phyloP scores from a whole-genome alignment of 2,113 vertebrate species.

The Ptilorrhoa leucosticta region DNA sequence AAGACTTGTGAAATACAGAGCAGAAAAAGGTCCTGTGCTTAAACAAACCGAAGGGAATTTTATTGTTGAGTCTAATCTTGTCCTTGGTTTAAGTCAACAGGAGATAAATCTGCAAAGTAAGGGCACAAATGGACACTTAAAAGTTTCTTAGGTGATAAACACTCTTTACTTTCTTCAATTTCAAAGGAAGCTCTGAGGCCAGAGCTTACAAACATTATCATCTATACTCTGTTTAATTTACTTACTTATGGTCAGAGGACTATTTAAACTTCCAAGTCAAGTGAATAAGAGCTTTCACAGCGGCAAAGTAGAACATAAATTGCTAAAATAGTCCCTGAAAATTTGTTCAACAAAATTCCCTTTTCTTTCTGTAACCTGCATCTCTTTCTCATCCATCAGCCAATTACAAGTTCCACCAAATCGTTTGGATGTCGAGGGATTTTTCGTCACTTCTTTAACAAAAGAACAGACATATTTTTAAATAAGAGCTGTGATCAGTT shows the following conservation, averaged over 20 bases:
- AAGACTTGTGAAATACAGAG: not conserved
- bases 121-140: not conserved
- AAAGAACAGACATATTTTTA: not conserved
- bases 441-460: not conserved
- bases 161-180: not conserved
- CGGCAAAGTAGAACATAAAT: not conserved
- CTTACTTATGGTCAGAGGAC: not conserved
- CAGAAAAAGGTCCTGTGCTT: not conserved
- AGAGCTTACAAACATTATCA: not conserved
- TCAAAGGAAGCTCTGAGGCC: not conserved
- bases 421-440: not conserved
- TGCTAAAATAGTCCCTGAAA: not conserved
- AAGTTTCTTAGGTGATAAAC: not conserved
- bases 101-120: conserved; percentile 5
- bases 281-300: not conserved
- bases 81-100: conserved; percentile 1
- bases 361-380: not conserved
- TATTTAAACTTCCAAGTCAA: not conserved
- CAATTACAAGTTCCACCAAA: not conserved
- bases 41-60: not conserved
- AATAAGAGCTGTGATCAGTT: not conserved
- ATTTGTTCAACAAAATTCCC: not conserved
- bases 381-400: not conserved
- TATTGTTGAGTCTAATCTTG: not conserved
- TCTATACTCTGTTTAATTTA: not conserved